Conservation (phyloP, 2,888 invertebrate species). For the Aspidapion aeneum region DNA sequence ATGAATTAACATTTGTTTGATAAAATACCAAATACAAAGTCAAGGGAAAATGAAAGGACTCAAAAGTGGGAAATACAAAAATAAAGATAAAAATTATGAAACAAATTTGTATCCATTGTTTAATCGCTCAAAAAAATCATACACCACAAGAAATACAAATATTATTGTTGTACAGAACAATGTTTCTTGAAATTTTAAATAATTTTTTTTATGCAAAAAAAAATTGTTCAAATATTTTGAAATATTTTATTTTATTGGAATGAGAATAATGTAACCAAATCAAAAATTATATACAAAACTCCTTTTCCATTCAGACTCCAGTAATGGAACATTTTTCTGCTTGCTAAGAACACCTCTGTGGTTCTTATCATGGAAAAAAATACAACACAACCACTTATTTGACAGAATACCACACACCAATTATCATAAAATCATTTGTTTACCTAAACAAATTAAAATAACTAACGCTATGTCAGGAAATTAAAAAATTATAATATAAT, state of each 20-base stretch:
- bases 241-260: slow-evolving; percentile 42
- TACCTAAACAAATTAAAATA: slow-evolving; percentile 24
- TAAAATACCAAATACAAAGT: too few relatives aligned
- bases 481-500: slow-evolving; percentile 22
- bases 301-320: slow-evolving; percentile 11
- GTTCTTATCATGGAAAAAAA: too few relatives aligned
- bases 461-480: not conserved
- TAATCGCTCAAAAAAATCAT: slow-evolving; percentile 48
- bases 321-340: too few relatives aligned
- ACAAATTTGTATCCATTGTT: slow-evolving; percentile 49
- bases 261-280: slow-evolving; percentile 39
- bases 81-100: slow-evolving; percentile 37
- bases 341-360: too few relatives aligned
- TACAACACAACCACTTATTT: too few relatives aligned
- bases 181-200: slow-evolving; percentile 44
- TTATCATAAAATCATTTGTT: too few relatives aligned
- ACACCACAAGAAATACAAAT: slow-evolving; percentile 47
- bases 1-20: too few relatives aligned
- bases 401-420: too few relatives aligned
- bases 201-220: slow-evolving; percentile 35
- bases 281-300: slow-evolving; percentile 34
- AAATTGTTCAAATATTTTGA: slow-evolving; percentile 40
- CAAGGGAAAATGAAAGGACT: too few relatives aligned
- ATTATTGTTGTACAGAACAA: slow-evolving; percentile 22
- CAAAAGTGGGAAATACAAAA: too few relatives aligned